These are phyloP conservation scores for Oophaga sylvatica DNA, from an alignment of 2,797 vertebrate species.

Conservation along the genomic window DNA sequence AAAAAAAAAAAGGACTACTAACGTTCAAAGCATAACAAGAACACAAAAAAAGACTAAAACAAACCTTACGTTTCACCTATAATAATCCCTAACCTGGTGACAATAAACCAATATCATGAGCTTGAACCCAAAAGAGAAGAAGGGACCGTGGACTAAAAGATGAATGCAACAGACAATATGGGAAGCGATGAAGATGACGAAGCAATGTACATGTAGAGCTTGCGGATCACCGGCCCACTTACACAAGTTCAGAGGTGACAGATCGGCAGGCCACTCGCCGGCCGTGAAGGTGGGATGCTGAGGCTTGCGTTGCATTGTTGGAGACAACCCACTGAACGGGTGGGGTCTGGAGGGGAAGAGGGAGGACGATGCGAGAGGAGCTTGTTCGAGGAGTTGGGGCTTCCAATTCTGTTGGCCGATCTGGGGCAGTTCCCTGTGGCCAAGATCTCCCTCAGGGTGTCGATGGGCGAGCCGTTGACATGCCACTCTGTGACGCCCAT, in stretches of 20 bases:
- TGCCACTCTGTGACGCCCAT: constrained; percentile 88
- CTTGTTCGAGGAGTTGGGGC: constrained; percentile 62
- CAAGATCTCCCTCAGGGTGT: constrained; percentile 91
- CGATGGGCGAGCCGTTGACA: constrained; percentile 88
- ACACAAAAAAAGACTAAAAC: not conserved
- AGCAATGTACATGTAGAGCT: constrained; percentile 32
- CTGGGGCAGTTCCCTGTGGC: constrained; percentile 83
- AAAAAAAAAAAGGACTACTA: not conserved
- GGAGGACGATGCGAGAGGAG: constrained; percentile 49
- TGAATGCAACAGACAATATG: constrained; percentile 53
- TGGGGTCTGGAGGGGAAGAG: constrained; percentile 39
- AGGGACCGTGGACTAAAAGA: constrained; percentile 25
- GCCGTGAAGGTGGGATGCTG: constrained; percentile 44
- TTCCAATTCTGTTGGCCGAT: constrained; percentile 75
- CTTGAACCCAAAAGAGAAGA: not conserved
- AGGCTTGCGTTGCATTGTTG: constrained; percentile 47
- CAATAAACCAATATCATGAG: not conserved
- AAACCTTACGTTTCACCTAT: not conserved
- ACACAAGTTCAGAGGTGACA: constrained; percentile 59
- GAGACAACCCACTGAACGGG: not conserved
- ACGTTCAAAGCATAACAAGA: not conserved
- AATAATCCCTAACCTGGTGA: not conserved
- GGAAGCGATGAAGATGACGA: constrained; percentile 52
- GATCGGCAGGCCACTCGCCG: constrained; percentile 53
- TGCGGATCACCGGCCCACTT: constrained; percentile 50